Percentiles rank a stretch among this genome's conserved stretches.
phyloP scores from a whole-genome alignment of 2,888 invertebrate genomes.

The Conomelus anceps region DNA sequence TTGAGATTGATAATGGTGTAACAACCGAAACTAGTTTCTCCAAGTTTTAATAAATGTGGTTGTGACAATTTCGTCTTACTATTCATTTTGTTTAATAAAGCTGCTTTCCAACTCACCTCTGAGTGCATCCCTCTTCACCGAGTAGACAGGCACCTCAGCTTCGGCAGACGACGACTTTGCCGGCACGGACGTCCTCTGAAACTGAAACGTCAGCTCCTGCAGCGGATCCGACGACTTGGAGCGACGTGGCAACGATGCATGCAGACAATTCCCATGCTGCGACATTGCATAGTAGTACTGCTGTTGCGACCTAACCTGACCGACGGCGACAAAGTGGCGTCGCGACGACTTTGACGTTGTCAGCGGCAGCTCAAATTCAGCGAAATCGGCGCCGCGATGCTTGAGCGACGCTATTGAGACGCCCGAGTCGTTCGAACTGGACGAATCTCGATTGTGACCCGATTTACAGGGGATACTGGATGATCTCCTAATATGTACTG shows the following conservation, averaged over 20 bases:
- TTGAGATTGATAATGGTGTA: no score
- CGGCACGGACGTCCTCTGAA: constrained; percentile 53
- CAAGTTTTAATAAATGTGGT: no score
- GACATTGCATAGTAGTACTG: not conserved
- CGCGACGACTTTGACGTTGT: constrained; percentile 52
- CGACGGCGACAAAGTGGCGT: constrained; percentile 51
- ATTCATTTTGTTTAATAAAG: no score
- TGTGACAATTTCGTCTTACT: no score
- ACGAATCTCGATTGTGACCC: constrained; percentile 63
- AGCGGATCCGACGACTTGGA: constrained; percentile 67
- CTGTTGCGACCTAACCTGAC: constrained; percentile 40
- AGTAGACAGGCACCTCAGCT: constrained; percentile 66
- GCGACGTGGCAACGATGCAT: constrained; percentile 61
- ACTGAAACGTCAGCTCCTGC: constrained; percentile 62
- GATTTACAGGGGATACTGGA: constrained; percentile 74
- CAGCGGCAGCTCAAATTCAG: constrained; percentile 61
- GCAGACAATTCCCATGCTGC: constrained; percentile 50
- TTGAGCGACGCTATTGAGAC: constrained; percentile 64
- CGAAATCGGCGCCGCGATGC: constrained; percentile 54
- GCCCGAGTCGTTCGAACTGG: constrained; percentile 76
- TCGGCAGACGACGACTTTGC: constrained; percentile 69
- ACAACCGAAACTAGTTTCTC: no score
- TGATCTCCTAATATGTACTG: constrained; percentile 61
- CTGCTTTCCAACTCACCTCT: constrained; percentile 22
- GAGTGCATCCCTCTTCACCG: constrained; percentile 47